Evolutionary conservation across 1,140 invertebrate species (phyloP).

Genomic region (Arion vulgaris): DNA sequence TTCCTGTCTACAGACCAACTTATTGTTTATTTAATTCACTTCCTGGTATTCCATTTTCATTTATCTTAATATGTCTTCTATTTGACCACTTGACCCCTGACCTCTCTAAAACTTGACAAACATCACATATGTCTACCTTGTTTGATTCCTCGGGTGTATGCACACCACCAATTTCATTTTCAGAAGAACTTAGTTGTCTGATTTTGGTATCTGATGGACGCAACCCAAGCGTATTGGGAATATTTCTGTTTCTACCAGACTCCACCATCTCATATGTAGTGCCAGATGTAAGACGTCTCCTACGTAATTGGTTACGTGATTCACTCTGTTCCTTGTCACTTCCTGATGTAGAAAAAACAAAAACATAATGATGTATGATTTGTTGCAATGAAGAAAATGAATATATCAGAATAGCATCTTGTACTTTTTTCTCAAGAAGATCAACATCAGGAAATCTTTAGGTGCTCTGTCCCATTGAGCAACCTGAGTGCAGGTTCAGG

Average conservation of each 20-base stretch:
- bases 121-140: too few species aligned
- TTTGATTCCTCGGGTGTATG: constrained; percentile 39
- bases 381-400: neutral
- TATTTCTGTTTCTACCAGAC: constrained; percentile 11
- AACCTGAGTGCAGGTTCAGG: too few species aligned
- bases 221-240: constrained; percentile 35
- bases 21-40: too few species aligned
- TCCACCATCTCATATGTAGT: constrained; percentile 14
- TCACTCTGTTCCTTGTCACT: constrained; percentile 32
- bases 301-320: constrained; percentile 17
- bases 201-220: constrained; percentile 26
- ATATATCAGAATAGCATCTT: neutral
- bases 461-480: too few species aligned
- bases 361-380: too few species aligned
- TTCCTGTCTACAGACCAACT: too few species aligned
- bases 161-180: constrained; percentile 39
- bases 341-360: neutral
- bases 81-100: too few species aligned
- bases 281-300: constrained; percentile 31
- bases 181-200: constrained; percentile 43
- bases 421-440: too few species aligned
- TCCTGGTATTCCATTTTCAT: too few species aligned
- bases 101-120: too few species aligned
- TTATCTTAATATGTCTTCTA: too few species aligned
- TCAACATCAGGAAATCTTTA: too few species aligned